Evolutionary conservation across 2,113 vertebrate genomes (phyloP), one percentile per base, ranked within the genome.

Genomic region (Gallinago paraguaiae): DNA sequence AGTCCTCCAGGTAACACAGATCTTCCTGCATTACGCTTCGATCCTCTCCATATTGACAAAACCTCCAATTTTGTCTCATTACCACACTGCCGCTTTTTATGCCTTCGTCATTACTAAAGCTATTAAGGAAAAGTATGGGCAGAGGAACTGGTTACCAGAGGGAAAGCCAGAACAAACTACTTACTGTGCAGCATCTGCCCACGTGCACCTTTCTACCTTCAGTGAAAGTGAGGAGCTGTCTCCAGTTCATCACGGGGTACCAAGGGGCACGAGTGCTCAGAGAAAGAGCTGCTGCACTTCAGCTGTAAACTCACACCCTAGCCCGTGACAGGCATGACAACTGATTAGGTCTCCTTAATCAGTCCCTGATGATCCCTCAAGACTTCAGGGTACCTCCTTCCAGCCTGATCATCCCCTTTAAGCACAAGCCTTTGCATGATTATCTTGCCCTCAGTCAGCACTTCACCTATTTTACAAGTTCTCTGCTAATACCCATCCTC

Each of bases 21-120:
- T 84, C 83, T 93, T 93, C 81, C 92, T 95, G 93, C 69, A 64
- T 75, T 92, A 71, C 46, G 41, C 31, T 96, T 95, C 27, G 4
- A 95, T 95, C 51, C 76, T 84, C 72, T 78, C 24, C 33, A 37
- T 89, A 91, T 81, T 88, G 88, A 94, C 80, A 88, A 96, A 94
- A 86, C 39, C 72, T 90, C 82, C 80, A 69, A 68, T 92, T 95
- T 88, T 86, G 31, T 81, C 92, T 92, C 64, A 81, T 95, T 88
- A 97, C 86, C 60, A 78, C 94, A 46, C 51, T 63, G n/a, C 35
- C 76, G 78, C 69, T 88, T 78, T 95, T 93, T 92, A 93, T 95
- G 86, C 41, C 15, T 95, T 84, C 92, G 81, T 89, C 86, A 89
- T 92, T 93, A 95, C 35, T 89, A 91, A 74, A 94, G 74, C 84